A percentile compares a stretch with the other conserved stretches of the same genome.
Evolutionary conservation across 2,113 vertebrate species (phyloP).

Genomic region (Choloepus hoffmanni): DNA sequence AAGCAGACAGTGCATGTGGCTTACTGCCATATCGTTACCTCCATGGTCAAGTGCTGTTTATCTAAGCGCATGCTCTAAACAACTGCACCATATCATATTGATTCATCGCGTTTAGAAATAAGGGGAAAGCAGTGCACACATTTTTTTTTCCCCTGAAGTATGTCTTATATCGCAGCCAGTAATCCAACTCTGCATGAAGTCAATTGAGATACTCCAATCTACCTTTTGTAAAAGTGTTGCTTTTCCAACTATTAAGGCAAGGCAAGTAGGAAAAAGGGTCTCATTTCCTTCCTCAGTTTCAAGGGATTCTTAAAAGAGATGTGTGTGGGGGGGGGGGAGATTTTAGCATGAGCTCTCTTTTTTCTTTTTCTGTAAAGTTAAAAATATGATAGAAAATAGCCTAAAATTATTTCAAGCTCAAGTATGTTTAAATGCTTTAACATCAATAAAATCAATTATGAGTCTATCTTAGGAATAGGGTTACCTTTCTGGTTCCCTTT

Average conservation of each 20-base stretch:
- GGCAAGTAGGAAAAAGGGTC: background rate
- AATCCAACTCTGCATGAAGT: background rate
- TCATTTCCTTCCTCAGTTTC: slow-evolving; percentile 47
- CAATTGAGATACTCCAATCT: background rate
- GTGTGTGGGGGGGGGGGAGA: too few relatives aligned
- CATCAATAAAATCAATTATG: background rate
- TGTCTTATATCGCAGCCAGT: background rate
- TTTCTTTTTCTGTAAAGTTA: slow-evolving; percentile 20
- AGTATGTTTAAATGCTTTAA: background rate
- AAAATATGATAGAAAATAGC: slow-evolving; percentile 13
- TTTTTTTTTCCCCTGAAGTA: background rate
- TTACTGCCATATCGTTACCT: background rate
- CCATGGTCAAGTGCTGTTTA: background rate
- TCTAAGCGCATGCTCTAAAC: background rate
- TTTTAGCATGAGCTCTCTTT: background rate
- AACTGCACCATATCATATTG: background rate
- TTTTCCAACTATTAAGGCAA: background rate
- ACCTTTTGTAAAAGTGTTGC: slow-evolving; percentile 36
- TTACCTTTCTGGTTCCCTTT: background rate
- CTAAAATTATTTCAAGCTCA: slow-evolving; percentile 26
- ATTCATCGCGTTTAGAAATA: background rate
- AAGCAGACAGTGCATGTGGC: background rate
- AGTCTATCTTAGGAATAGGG: background rate
- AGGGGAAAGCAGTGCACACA: background rate
- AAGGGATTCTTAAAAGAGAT: background rate